Evolutionary conservation across 92 coral and sea anemone species (phyloP).

Genomic region (Palythoa heliodiscus): DNA sequence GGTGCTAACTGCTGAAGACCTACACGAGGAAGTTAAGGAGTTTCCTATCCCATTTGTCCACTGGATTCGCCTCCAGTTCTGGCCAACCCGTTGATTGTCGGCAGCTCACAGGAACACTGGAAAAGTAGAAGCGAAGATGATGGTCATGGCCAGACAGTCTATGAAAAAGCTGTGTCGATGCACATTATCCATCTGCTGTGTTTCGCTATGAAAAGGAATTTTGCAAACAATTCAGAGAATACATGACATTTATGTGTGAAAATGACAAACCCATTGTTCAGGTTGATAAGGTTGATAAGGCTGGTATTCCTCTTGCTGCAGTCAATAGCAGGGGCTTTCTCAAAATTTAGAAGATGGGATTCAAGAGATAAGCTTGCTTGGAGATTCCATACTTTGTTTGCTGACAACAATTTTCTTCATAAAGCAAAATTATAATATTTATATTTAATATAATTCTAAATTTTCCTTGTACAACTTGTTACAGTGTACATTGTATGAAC

Average conservation of each 20-base stretch:
- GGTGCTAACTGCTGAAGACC: slow-evolving; percentile 58
- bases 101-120: slow-evolving; percentile 60
- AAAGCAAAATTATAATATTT: too few species aligned
- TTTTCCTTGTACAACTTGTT: too few species aligned
- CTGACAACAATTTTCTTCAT: too few species aligned
- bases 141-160: slow-evolving; percentile 63
- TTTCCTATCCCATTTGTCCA: slow-evolving; percentile 57
- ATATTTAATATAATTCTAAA: too few species aligned
- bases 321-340: slow-evolving; percentile 62
- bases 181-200: slow-evolving; percentile 60
- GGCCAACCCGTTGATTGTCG: slow-evolving; percentile 55
- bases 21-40: slow-evolving; percentile 50
- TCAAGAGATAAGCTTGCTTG: too few species aligned
- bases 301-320: slow-evolving; percentile 64
- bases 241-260: slow-evolving; percentile 58
- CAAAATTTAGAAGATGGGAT: slow-evolving; percentile 57
- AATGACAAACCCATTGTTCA: slow-evolving; percentile 68
- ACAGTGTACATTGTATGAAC: neutral
- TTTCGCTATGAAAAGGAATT: slow-evolving; percentile 55
- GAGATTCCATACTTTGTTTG: too few species aligned
- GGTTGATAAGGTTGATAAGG: slow-evolving; percentile 64
- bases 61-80: slow-evolving; percentile 61
- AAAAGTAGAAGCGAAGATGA: slow-evolving; percentile 51
- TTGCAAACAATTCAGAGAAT: slow-evolving; percentile 45
- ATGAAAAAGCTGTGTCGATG: slow-evolving; percentile 52